Base-by-base conservation (phyloP, 64 coral and sea anemone species). In the Dendronephthya gigantea region DNA sequence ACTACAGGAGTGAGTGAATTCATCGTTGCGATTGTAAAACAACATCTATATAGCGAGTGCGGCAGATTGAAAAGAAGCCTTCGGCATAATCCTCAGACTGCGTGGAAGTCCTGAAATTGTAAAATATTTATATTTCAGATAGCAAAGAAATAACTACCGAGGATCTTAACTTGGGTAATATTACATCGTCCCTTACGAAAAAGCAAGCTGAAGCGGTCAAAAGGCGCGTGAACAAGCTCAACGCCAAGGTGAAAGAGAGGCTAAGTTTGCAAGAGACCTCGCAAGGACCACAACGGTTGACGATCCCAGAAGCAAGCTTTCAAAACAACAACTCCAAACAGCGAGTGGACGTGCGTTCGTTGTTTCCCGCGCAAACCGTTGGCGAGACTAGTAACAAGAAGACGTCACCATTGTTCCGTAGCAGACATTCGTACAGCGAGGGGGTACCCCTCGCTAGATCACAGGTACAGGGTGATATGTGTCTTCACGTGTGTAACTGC, bases 131-230 rank as follows among this genome's bases (percentile, higher is more conserved):
- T 22, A 36, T 79, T 74, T 74, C 83, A 98, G 95, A 98, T 50
- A 98, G 95, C 85, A 93, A 98, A 90, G 95, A 98, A 91, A 98
- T 98, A 58, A 90, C 93, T 25, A 84, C 88, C 35, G 66, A 98
- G 48, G 95, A 98, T 88, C 81, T 87, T 27, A 87, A 91, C 43
- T 88, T 93, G 65, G 83, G 92, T 28, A 92, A 98, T 31, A 98
- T 98, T 33, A 93, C 95, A 8, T 88, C 87, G 33, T 98, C 95
- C 0, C 70, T 98, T 28, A 98, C 95, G 16, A 84, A 88, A 82
- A 98, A 98, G 83, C 95, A 98, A 83, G 95, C 95, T 28, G 92
- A 98, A 56, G 95, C 95, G 35, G 95, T 98, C 0, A 84, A 76
- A 52, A 88, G 85, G 85, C 86, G 95, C 52, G 93, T 98, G 49